Evolutionary conservation across 2,113 vertebrate genomes (phyloP).

Genomic region (Oreocharis arfaki): DNA sequence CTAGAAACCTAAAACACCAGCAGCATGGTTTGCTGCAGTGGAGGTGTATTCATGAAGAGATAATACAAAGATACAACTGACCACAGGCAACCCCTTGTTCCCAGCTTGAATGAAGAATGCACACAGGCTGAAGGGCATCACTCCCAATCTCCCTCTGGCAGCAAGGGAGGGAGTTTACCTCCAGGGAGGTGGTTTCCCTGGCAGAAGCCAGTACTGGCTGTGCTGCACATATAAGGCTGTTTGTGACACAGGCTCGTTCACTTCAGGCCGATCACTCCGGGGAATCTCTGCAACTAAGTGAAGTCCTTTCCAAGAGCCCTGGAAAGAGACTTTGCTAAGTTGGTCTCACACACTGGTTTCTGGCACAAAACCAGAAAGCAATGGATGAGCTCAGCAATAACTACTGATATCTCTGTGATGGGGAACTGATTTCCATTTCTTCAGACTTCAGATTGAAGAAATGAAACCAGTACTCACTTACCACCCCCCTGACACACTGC

Average conservation of each 20-base stretch:
- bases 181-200: not conserved
- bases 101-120: not conserved
- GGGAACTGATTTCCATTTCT: not conserved
- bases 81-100: not conserved
- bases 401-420: not conserved
- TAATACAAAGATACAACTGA: not conserved
- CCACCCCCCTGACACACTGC: not conserved
- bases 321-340: not conserved
- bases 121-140: not conserved
- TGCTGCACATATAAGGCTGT: not conserved
- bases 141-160: not conserved
- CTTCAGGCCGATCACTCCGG: not conserved
- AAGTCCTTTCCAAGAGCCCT: not conserved
- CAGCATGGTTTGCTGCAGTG: rapidly evolving
- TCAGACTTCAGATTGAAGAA: not conserved
- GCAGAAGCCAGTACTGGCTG: not conserved
- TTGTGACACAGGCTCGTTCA: not conserved
- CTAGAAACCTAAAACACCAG: not conserved
- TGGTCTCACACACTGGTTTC: not conserved
- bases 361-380: not conserved
- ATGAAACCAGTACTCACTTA: not conserved
- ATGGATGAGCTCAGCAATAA: not conserved
- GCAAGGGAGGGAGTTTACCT: not conserved
- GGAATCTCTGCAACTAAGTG: not conserved
- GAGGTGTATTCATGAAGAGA: not conserved